Conservation (phyloP, 2,797 vertebrate species). For the Trematomus bernacchii region DNA sequence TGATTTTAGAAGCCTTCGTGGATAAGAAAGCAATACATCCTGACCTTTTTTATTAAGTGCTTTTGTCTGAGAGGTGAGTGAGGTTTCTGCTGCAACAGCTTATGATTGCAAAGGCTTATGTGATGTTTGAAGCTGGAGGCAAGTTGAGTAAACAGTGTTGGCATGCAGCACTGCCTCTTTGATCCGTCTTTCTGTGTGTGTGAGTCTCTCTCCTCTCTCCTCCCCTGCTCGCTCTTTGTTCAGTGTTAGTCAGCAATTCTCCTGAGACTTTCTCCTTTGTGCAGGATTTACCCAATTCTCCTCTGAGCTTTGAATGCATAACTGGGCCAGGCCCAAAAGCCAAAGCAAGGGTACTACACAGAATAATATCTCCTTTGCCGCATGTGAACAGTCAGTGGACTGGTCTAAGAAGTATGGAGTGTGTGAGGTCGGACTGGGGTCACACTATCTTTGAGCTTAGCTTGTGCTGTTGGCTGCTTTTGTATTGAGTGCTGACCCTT, state of each 20-base stretch:
- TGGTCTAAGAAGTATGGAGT: slow-evolving; percentile 4
- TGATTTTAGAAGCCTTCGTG: slow-evolving; percentile 29
- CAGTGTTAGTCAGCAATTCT: slow-evolving; percentile 75
- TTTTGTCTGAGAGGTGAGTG: slow-evolving; percentile 52
- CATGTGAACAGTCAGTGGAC: slow-evolving; percentile 20
- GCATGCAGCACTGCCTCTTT: slow-evolving; percentile 62
- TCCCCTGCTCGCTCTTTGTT: slow-evolving; percentile 65
- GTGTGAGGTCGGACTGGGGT: slow-evolving; percentile 23
- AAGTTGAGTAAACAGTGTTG: slow-evolving; percentile 71
- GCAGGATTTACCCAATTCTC: slow-evolving; percentile 68
- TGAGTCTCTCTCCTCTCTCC: slow-evolving; percentile 12
- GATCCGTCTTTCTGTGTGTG: slow-evolving; percentile 57
- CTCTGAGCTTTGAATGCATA: slow-evolving; percentile 68
- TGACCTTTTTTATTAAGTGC: slow-evolving; percentile 58
- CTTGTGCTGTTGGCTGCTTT: slow-evolving; percentile 41
- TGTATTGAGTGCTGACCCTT: slow-evolving; percentile 29
- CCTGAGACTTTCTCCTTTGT: slow-evolving; percentile 78
- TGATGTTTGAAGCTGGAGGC: slow-evolving; percentile 50
- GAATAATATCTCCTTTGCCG: slow-evolving; percentile 29
- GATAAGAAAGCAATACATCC: slow-evolving; percentile 25
- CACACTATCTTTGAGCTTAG: slow-evolving; percentile 29
- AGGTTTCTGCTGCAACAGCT: slow-evolving; percentile 56
- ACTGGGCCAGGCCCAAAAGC: slow-evolving; percentile 51
- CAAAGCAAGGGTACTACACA: slow-evolving; percentile 42
- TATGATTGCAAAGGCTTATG: slow-evolving; percentile 55